Conservation (phyloP, 2,797 vertebrate species). For the Sphenopsis melanotis region DNA sequence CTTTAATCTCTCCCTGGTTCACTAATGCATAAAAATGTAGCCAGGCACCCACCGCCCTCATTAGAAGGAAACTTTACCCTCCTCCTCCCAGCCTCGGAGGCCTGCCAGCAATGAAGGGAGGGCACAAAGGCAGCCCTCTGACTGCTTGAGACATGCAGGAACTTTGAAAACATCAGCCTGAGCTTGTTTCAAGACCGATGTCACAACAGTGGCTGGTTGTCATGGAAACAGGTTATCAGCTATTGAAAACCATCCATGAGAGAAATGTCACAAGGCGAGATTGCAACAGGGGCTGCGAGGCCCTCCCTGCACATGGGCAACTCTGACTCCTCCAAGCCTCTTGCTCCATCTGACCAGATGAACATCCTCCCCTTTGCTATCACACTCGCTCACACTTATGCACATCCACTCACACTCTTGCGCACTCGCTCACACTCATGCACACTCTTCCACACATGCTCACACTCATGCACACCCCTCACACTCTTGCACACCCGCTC, state of each 20-base stretch:
- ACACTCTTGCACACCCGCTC: too few relatives aligned
- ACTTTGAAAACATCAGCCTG: conserved; percentile 41
- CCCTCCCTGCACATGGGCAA: background rate
- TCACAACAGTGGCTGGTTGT: conserved; percentile 7
- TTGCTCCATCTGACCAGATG: background rate
- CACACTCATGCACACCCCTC: too few relatives aligned
- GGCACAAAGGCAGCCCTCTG: conserved; percentile 26
- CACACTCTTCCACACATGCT: too few relatives aligned
- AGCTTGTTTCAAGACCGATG: conserved; percentile 11
- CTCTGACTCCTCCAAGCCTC: background rate
- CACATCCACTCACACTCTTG: too few relatives aligned
- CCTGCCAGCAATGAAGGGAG: background rate
- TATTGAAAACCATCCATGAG: background rate
- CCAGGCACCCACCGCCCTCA: conserved; percentile 17
- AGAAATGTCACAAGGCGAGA: background rate
- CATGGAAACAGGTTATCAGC: conserved; percentile 46
- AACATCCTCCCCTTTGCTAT: background rate
- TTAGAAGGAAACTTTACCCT: conserved; percentile 39
- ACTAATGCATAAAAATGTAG: background rate
- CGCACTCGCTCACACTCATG: too few relatives aligned
- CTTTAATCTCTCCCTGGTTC: conserved; percentile 32
- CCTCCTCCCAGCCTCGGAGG: background rate
- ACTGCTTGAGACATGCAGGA: background rate
- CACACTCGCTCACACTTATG: too few relatives aligned
- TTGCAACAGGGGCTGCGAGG: background rate